Evolutionary conservation across 2,113 vertebrate species (phyloP), one percentile per base, ranked within the genome.

Genomic region (Danionella cerebrum): DNA sequence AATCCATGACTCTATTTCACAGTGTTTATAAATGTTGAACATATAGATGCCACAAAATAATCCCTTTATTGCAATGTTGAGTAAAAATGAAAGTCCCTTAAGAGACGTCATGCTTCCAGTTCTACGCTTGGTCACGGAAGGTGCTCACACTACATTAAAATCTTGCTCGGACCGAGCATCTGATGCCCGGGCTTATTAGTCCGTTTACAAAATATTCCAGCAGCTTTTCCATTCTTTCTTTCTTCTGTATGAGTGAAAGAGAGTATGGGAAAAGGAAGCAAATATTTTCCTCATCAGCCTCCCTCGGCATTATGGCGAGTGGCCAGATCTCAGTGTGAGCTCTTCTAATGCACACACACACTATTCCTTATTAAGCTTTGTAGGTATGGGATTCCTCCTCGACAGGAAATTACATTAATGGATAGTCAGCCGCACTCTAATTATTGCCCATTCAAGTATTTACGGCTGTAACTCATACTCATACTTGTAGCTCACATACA

Each of bases 321-420:
- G 25, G 72, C 77, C 77, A 81, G 69, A 65, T 52, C 69, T 19
- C 77, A 74, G 76, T 73, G 66, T 73, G 73, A 79, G 68, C 33
- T 41, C 65, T n/a, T 68, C 48, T 63, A 59, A 48, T 70, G 64
- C 65, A 65, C 65, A 65, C 65, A 72, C 74, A 60, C 44, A 72
- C 74, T 65, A 64, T 55, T 29, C 45, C 47, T 65, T 76, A 72
- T 72, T 76, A 70, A 73, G 58, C 54, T 60, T 64, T 64, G 72
- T 66, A 71, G 69, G 76, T 67, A 65, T 73, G 59, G 44, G 50
- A 76, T 76, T 67, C 68, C 69, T 70, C 45, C 66, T 58, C 67
- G 48, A 71, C 67, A 78, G 78, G 74, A 79, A 76, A 73, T 75
- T 64, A 57, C 67, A 63, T 71, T 76, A 78, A 79, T 62, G 45